Evolutionary conservation across 2,113 vertebrate species (phyloP), one percentile per base, ranked within the genome.

Genomic region (Scomber japonicus): DNA sequence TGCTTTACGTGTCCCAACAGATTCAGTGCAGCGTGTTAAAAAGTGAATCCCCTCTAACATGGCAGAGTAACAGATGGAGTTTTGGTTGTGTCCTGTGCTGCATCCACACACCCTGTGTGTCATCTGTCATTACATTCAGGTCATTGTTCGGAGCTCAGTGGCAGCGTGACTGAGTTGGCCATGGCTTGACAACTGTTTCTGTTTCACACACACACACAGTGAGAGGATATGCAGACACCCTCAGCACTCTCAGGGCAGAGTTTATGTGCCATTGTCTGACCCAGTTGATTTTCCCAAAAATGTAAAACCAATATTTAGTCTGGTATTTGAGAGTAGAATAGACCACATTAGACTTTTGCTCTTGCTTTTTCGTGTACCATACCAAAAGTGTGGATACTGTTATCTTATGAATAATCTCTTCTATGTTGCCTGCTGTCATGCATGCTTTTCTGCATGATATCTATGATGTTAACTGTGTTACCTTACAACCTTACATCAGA

Each of bases 71-170:
- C 91, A 94, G 93, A 93, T 93, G 93, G 91, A 84, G 86, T 88
- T 82, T 86, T 65, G 84, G 69, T 76, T 74, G 65, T 75, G 82
- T 82, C 76, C 74, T 82, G 82, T 30, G 70, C 81, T 76, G 74
- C 69, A 59, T 84, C 82, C 78, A 62, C 89, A 89, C 84, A 84
- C 86, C 77, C 86, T 84, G 30, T 67, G 88, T 89, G 92, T 94
- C 92, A 89, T 92, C 90, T 91, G 92, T 91, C 91, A 89, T 93
- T 91, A 91, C 74, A 84, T 91, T 92, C 90, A 89, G 90, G 92
- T 92, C 92, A 93, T 93, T 93, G 93, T 93, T 89, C 11, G 63
- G 73, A 77, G 89, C 87, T 89, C 84, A 84, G 82, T 77, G 78
- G 82, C 89, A 86, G 91, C 88, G 85, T 94, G 92, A 94, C 91